These are phyloP conservation scores for Bradypodion pumilum DNA, from an alignment of 2,797 vertebrate genomes.

Conservation along the genomic window DNA sequence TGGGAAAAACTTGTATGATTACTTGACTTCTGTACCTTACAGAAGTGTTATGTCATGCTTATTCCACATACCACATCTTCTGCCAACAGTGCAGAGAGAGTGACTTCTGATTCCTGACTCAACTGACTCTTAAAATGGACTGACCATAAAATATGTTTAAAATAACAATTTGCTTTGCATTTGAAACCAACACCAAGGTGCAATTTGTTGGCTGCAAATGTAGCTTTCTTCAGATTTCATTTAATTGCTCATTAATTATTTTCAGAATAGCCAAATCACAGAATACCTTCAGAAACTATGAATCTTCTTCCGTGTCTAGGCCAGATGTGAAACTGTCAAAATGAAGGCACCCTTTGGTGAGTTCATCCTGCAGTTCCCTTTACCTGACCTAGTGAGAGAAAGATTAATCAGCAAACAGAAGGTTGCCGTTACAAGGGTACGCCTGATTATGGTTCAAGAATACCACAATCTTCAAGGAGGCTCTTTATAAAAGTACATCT, in stretches of 20 bases:
- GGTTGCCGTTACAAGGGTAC: too few species aligned
- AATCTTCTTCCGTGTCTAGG: too few species aligned
- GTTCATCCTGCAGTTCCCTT: too few species aligned
- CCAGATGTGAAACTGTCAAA: too few species aligned
- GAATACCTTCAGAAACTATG: not conserved
- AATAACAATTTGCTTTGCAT: conserved; percentile 16
- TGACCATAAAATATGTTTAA: not conserved
- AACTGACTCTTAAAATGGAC: not conserved
- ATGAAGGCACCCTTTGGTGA: too few species aligned
- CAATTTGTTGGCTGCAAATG: conserved; percentile 13
- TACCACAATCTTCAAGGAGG: too few species aligned
- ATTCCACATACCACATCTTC: too few species aligned
- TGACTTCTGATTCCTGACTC: not conserved
- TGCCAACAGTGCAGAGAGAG: not conserved
- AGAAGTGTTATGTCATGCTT: too few species aligned
- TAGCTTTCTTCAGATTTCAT: conserved; percentile 18
- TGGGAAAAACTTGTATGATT: not conserved
- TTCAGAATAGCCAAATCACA: not conserved
- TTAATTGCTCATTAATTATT: not conserved
- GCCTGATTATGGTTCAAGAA: too few species aligned
- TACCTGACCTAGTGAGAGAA: too few species aligned
- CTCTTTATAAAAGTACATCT: too few species aligned
- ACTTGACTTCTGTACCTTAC: not conserved
- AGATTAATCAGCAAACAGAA: too few species aligned
- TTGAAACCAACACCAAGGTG: not conserved